Base-by-base conservation (phyloP, 2,113 vertebrate genomes). In the Furnarius figulus region DNA sequence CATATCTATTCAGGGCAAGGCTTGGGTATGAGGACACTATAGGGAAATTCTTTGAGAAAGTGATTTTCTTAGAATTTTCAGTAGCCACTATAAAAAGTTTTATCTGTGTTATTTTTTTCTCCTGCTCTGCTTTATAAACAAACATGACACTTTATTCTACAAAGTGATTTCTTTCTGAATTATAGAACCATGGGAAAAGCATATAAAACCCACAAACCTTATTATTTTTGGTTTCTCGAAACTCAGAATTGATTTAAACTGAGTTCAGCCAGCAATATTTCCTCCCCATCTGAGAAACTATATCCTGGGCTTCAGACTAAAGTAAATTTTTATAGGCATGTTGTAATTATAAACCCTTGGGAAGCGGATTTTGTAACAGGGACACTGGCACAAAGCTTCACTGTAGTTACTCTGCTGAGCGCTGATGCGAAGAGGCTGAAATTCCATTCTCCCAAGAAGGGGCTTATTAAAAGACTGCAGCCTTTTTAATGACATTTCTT, bases 151-250 rank as follows among this genome's bases (percentile, higher is more conserved):
- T 96, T 95, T 94, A 89, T 93, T 94, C 76, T 94, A 78, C 92
- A 78, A 96, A 96, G 92, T 89, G 95, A 92, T 96, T 93, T 95
- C 79, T 93, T 89, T 95, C 80, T 89, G 92, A 95, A 72, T 93
- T 96, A 90, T 81, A 85, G 92, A 93, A 86, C 88, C 80, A 78
- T 87, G 49, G 86, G 42, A 96, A 96, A 96, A 90, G 49, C 83
- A 87, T 90, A 96, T 89, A 96, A 94, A 95, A 17, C 86, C 94
- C 90, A 87, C 93, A 93, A 93, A 95, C 68, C 92, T 95, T 95
- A 97, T 96, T 97, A 95, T 95, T 97, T 96, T 89, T 59, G 62
- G 76, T 85, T 93, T 97, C 86, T 85, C 73, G 94, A 95, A 94
- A 79, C 90, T 94, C 87, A 79, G 59, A 94, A 96, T 93, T 96